phyloP scores from a whole-genome alignment of 1,140 invertebrate species.

The Pseudoatta argentina region DNA sequence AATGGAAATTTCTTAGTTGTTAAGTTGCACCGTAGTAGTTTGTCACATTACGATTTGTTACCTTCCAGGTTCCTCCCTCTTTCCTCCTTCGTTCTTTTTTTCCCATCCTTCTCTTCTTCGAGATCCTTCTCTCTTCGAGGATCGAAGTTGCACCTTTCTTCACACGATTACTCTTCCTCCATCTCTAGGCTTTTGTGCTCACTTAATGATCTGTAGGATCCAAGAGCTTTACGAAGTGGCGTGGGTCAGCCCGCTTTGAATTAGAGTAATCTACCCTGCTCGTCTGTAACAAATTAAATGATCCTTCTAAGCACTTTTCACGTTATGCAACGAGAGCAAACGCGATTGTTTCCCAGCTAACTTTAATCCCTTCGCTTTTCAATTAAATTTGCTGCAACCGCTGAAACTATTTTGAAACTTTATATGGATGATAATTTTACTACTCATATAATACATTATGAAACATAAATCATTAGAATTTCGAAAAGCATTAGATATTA shows the following conservation, averaged over 20 bases:
- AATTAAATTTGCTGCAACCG: conserved; percentile 5
- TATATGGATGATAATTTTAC: background rate
- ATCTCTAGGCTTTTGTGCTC: conserved; percentile 59
- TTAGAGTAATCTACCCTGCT: conserved; percentile 55
- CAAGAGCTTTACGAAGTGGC: conserved; percentile 27
- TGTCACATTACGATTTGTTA: conserved; percentile 21
- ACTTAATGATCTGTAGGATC: conserved; percentile 66
- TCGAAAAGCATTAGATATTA: too few relatives aligned
- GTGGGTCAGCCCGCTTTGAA: conserved; percentile 37
- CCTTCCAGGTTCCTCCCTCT: too few relatives aligned
- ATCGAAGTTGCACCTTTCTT: conserved; percentile 57
- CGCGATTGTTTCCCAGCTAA: background rate
- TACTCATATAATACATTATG: background rate
- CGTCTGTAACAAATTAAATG: conserved; percentile 49
- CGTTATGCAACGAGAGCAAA: conserved; percentile 7
- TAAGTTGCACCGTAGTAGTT: background rate
- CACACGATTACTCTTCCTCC: conserved; percentile 34
- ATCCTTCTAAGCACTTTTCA: conserved; percentile 45
- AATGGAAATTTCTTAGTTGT: conserved; percentile 41
- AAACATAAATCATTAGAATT: background rate
- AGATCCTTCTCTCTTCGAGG: background rate
- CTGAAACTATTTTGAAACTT: background rate
- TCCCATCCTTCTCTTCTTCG: background rate
- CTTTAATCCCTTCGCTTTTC: conserved; percentile 16
- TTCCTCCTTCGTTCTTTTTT: background rate